Percentiles rank a stretch among this genome's conserved stretches.
phyloP scores from a whole-genome alignment of 1,140 invertebrate genomes.

The Trichonephila inaurata region DNA sequence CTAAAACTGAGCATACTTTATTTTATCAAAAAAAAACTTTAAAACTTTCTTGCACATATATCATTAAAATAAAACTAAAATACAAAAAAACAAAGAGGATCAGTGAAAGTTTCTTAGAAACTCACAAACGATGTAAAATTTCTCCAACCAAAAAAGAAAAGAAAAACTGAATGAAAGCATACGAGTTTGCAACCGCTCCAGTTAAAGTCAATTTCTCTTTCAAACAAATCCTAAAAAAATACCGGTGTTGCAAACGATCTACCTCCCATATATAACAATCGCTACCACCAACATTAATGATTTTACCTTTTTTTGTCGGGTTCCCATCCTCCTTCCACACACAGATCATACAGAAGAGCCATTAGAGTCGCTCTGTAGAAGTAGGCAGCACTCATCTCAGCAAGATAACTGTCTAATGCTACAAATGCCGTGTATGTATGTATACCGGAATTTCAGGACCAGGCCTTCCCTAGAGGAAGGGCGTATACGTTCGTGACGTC shows the following conservation, averaged over 20 bases:
- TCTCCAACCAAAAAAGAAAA: no score
- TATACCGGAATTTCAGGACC: conserved; percentile 67
- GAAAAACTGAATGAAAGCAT: no score
- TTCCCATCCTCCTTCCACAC: background rate
- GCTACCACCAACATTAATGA: background rate
- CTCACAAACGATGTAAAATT: no score
- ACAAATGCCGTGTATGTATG: conserved; percentile 26
- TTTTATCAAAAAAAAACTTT: no score
- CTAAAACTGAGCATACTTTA: no score
- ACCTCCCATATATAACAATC: background rate
- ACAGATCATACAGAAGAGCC: background rate
- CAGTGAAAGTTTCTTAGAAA: no score
- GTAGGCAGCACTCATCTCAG: background rate
- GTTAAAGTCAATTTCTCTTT: no score
- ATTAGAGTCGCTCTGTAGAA: background rate
- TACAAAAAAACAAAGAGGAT: no score
- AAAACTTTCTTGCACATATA: no score
- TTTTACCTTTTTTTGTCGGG: background rate
- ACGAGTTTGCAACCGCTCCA: no score
- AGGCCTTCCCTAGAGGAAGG: conserved; percentile 69
- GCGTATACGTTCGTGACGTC: conserved; percentile 66
- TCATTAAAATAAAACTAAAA: no score
- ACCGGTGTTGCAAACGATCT: background rate
- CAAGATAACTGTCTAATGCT: conserved; percentile 15
- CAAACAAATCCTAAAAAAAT: no score